Conservation (phyloP, 2,888 invertebrate species). For the Urechis unicinctus region DNA sequence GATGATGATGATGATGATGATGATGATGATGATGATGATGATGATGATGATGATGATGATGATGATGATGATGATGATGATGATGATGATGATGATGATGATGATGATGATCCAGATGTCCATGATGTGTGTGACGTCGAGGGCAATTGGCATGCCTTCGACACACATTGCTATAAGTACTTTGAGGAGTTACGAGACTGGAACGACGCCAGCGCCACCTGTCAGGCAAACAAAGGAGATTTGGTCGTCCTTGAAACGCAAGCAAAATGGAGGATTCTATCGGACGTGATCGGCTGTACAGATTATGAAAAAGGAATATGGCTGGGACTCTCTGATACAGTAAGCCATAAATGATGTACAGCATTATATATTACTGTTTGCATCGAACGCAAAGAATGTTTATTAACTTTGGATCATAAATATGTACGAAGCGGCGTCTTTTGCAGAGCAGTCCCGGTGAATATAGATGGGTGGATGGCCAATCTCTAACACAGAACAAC, state of each 20-base stretch:
- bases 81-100: no score
- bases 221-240: background rate
- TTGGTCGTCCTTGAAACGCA: slow-evolving; percentile 3
- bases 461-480: slow-evolving; percentile 4
- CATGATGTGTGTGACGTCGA: slow-evolving; percentile 13
- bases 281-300: slow-evolving; percentile 4
- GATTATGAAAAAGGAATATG: slow-evolving; percentile 8
- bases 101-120: no score
- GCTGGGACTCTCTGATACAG: slow-evolving; percentile 10
- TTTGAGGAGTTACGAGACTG: slow-evolving; percentile 5
- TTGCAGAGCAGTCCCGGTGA: background rate
- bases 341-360: no score
- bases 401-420: no score
- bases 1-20: no score
- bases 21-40: no score
- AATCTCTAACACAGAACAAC: background rate
- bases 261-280: slow-evolving; percentile 2
- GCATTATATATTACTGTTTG: no score
- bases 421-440: background rate
- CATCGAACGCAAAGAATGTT: no score
- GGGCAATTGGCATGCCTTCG: slow-evolving; percentile 12
- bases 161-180: slow-evolving; percentile 10
- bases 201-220: slow-evolving; percentile 9
- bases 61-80: no score
- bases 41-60: no score